Evolutionary conservation across 2,113 vertebrate genomes (phyloP).

Genomic region (Tretioscincus oriximinensis): DNA sequence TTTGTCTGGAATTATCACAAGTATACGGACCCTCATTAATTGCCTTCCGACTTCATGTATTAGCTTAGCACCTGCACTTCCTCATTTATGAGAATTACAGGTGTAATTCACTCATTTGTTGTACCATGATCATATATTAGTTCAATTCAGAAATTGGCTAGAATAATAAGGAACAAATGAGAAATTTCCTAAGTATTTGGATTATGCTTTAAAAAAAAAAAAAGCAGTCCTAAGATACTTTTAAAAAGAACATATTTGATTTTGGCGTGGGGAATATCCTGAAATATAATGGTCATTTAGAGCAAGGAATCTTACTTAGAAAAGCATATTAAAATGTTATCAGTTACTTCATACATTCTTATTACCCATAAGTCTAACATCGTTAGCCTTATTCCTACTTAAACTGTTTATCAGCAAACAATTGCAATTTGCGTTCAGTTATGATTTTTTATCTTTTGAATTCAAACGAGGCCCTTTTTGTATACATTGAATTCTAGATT

Average conservation of each 20-base stretch:
- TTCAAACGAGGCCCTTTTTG: slow-evolving; percentile 60
- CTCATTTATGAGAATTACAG: no score
- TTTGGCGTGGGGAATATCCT: not conserved
- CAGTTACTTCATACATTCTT: not conserved
- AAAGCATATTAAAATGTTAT: not conserved
- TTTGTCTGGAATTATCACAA: no score
- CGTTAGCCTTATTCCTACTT: slow-evolving; percentile 10
- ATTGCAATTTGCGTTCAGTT: slow-evolving; percentile 36
- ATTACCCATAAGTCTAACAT: not conserved
- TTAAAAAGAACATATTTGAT: not conserved
- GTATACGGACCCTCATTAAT: no score
- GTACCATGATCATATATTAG: no score
- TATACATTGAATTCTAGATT: slow-evolving; percentile 69
- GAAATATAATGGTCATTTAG: not conserved
- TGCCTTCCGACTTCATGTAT: no score
- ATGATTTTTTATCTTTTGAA: slow-evolving; percentile 47
- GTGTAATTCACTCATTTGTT: no score
- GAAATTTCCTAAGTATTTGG: not conserved
- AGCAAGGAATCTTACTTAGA: not conserved
- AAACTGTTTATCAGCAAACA: slow-evolving; percentile 52
- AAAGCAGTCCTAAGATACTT: not conserved
- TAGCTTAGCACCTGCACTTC: no score
- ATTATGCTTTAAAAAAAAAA: not conserved
- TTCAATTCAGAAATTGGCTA: not conserved
- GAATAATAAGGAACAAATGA: not conserved